A percentile compares a stretch with the other conserved stretches of the same genome.
Evolutionary conservation across 2,113 vertebrate genomes (phyloP).

Genomic region (Okapia johnstoni): DNA sequence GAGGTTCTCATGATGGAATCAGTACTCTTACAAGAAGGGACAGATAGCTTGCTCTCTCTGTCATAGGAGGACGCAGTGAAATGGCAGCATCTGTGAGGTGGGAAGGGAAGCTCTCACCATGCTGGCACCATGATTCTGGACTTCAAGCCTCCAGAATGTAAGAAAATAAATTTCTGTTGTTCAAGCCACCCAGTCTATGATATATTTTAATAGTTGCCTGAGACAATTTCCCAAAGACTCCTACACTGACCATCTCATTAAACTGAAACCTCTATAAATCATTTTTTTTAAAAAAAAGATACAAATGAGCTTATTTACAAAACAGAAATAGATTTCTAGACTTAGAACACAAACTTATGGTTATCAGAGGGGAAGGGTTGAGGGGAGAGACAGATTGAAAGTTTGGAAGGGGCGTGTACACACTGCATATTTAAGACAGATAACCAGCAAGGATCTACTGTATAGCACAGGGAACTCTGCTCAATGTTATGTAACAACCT

Average conservation of each 20-base stretch:
- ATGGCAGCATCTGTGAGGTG: not conserved
- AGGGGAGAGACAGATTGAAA: not conserved
- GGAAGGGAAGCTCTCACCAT: not conserved
- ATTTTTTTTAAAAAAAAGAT: not conserved
- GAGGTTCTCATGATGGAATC: not conserved
- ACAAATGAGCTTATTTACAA: not conserved
- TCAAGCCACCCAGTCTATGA: not conserved
- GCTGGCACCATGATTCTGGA: not conserved
- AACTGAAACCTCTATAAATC: not conserved
- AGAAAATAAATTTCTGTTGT: not conserved
- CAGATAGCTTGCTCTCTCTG: not conserved
- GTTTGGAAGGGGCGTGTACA: not conserved
- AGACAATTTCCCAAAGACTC: not conserved
- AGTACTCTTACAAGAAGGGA: not conserved
- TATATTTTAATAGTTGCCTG: not conserved
- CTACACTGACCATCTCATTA: not conserved
- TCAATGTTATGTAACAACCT: not conserved
- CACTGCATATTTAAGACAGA: not conserved
- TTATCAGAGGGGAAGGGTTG: not conserved
- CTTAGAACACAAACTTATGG: not conserved
- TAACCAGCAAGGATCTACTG: not conserved
- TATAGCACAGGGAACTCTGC: not conserved
- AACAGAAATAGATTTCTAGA: not conserved
- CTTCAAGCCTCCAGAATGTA: not conserved
- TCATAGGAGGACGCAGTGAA: not conserved